Percentiles rank a stretch among this genome's conserved stretches.
Conservation (phyloP, 2,113 vertebrate species). For the Natator depressus region DNA sequence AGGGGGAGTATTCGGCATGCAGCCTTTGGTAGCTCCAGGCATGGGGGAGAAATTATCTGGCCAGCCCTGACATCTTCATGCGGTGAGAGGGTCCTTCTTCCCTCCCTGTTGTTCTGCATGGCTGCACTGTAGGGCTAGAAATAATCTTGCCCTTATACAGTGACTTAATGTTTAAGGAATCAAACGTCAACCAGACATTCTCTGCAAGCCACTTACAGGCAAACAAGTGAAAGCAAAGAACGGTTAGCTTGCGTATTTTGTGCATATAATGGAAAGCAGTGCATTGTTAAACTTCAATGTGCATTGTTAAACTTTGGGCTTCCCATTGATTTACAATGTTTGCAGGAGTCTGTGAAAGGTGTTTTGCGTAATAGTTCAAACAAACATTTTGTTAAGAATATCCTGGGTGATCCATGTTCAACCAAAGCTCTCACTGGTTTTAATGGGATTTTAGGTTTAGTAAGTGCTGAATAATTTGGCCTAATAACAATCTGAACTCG, state of each 20-base stretch:
- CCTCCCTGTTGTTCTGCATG: background rate
- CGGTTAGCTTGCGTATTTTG: background rate
- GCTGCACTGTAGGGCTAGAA: background rate
- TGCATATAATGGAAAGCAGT: background rate
- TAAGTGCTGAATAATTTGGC: background rate
- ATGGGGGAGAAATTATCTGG: background rate
- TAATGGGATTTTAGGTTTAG: background rate
- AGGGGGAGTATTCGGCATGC: background rate
- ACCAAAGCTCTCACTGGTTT: background rate
- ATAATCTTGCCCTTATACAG: background rate
- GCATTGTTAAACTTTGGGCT: background rate
- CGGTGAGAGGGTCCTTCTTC: background rate
- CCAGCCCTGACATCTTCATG: background rate
- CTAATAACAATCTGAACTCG: background rate
- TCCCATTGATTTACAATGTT: background rate
- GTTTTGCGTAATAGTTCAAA: background rate
- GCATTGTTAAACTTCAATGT: accelerated
- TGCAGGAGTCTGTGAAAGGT: background rate
- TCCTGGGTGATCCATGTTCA: background rate
- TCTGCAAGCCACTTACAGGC: background rate
- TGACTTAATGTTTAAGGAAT: background rate
- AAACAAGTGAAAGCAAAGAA: background rate
- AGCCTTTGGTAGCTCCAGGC: background rate
- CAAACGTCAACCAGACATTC: background rate
- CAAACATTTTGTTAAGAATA: background rate